Evolutionary conservation across 2,797 vertebrate species (phyloP).

Genomic region (Scleropages formosus): DNA sequence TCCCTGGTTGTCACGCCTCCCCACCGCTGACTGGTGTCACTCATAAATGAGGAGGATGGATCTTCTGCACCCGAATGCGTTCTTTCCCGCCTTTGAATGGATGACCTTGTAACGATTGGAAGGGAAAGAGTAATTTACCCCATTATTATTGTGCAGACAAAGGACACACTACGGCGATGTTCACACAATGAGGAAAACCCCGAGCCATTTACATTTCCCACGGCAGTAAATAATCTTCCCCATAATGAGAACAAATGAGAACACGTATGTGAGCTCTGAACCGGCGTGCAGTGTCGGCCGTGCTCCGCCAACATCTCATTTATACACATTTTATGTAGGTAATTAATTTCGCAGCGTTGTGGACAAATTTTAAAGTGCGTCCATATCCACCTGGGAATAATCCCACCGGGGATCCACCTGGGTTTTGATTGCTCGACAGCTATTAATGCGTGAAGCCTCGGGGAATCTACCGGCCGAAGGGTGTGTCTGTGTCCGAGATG

Average conservation of each 20-base stretch:
- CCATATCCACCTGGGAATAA: too few species aligned
- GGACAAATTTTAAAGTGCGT: too few species aligned
- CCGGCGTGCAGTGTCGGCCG: background rate
- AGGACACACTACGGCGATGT: background rate
- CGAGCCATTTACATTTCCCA: background rate
- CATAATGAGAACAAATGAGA: background rate
- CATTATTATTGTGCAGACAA: background rate
- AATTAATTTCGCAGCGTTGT: background rate
- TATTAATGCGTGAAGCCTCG: background rate
- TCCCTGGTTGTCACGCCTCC: too few species aligned
- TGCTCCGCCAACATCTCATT: background rate
- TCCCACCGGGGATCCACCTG: too few species aligned
- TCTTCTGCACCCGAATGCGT: too few species aligned
- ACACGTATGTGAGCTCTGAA: background rate
- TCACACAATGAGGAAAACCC: background rate
- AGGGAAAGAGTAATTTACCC: background rate
- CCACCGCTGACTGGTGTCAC: too few species aligned
- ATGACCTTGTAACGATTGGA: slow-evolving; percentile 5
- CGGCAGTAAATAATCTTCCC: background rate
- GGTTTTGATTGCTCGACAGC: too few species aligned
- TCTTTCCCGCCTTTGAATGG: slow-evolving; percentile 8
- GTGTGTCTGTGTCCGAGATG: slow-evolving; percentile 8
- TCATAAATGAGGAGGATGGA: too few species aligned
- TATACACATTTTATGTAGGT: background rate
- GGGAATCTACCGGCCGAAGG: background rate